Base-by-base conservation (phyloP, 1,140 invertebrate genomes). In the Sinella curviseta region DNA sequence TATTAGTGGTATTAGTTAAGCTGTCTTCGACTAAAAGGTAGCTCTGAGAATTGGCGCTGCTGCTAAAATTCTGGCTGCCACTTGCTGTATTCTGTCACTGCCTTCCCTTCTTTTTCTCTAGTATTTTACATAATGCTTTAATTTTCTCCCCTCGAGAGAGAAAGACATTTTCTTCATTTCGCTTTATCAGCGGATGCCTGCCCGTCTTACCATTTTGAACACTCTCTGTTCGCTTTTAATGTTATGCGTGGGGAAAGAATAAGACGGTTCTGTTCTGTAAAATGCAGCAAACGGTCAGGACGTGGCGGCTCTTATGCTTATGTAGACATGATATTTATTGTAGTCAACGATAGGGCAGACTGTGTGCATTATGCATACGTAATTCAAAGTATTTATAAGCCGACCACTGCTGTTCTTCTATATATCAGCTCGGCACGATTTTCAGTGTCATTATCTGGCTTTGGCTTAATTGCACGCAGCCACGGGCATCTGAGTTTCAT, bases 371-470 rank as follows among this genome's bases (percentile, higher is more conserved):
- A 48, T 48, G 39, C 39, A 48, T 48, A 48, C 39, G 20, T 48
- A 48, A 48, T 48, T 48, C 39, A 12, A 8, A 48, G 20, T 48
- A 48, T 48, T 20, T 20, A 48, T 48, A n/a, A 48, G 8, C 57
- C 57, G 24, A n/a, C 57, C 57, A 12, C 57, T 17, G 39, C 39
- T 48, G 4, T 60, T 60, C 57, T n/a, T 4, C 24, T 60, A 14
- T 60, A 60, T 60, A 14, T 60, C 65, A 16, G 8, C 57, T 16
- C 26, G 14, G 65, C 30, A 70, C 65, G 65, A 70, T 33, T 70
- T 70, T 70, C 65, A 70, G 30, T 31, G 65, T 70, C 65, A 70
- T 70, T 70, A 70, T 31, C 65, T 33, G 65, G 65, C 31, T 70
- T 70, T 33, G 28, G 28, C 65, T 70, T 70, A 70, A 70, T 70